Evolutionary conservation across 2,888 invertebrate species (phyloP).

Genomic region (Drosophila demipolita): DNA sequence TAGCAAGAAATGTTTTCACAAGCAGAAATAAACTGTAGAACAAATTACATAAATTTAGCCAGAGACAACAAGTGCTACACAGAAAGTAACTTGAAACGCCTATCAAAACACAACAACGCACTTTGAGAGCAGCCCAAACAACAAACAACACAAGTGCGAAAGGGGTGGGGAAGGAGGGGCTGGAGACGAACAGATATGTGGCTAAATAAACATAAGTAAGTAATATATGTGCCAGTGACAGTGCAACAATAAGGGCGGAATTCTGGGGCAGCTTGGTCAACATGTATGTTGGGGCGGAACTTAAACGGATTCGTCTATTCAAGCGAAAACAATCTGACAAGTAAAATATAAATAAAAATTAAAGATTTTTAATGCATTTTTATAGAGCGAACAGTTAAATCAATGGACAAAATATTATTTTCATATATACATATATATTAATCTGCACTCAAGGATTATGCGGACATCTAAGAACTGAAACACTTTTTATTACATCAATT

Average conservation of each 20-base stretch:
- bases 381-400: neutral
- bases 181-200: slow-evolving; percentile 40
- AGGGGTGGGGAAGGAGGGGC: neutral
- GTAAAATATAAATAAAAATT: neutral
- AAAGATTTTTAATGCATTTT: no score
- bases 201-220: slow-evolving; percentile 63
- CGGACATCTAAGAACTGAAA: no score
- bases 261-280: slow-evolving; percentile 35
- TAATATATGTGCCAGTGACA: slow-evolving; percentile 51
- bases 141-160: slow-evolving; percentile 21
- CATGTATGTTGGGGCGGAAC: slow-evolving; percentile 24
- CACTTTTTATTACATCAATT: rapidly evolving
- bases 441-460: neutral
- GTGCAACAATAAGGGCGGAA: slow-evolving; percentile 25
- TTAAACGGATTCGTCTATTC: neutral
- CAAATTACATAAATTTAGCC: slow-evolving; percentile 68
- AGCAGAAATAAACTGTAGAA: slow-evolving; percentile 55
- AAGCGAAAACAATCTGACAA: neutral
- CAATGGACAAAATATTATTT: no score
- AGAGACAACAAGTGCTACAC: slow-evolving; percentile 60
- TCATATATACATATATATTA: no score
- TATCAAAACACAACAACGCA: slow-evolving; percentile 28
- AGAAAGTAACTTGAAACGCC: slow-evolving; percentile 63
- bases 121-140: slow-evolving; percentile 24
- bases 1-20: slow-evolving; percentile 25